A percentile compares a stretch with the other conserved stretches of the same genome.
phyloP scores from a whole-genome alignment of 1,140 invertebrate species.

The Limonius californicus region DNA sequence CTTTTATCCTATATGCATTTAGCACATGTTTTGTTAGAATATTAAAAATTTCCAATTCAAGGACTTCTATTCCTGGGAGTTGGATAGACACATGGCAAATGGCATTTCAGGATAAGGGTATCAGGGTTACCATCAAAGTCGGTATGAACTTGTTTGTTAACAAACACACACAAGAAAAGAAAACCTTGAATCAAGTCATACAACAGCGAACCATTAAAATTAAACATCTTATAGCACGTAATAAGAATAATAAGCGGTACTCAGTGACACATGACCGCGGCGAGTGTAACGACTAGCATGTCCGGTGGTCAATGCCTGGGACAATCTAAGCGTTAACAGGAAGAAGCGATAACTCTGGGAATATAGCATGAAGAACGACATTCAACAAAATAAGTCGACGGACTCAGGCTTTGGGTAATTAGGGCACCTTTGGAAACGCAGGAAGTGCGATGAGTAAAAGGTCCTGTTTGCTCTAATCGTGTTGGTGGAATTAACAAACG shows the following conservation, averaged over 20 bases:
- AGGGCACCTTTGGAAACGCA: too few relatives aligned
- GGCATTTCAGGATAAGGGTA: too few relatives aligned
- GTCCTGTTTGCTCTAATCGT: too few relatives aligned
- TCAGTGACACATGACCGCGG: conserved; percentile 22
- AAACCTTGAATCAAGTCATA: background rate
- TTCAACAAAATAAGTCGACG: background rate
- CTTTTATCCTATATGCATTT: too few relatives aligned
- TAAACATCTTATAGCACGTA: conserved; percentile 11
- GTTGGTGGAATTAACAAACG: too few relatives aligned
- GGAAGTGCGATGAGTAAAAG: too few relatives aligned
- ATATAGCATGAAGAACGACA: conserved; percentile 27
- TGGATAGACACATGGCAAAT: too few relatives aligned
- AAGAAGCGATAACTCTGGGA: conserved; percentile 36
- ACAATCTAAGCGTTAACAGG: conserved; percentile 32
- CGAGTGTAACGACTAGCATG: conserved; percentile 29
- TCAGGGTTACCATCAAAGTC: too few relatives aligned
- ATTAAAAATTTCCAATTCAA: background rate
- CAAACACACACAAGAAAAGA: background rate
- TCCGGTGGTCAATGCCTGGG: conserved; percentile 37
- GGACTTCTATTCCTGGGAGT: too few relatives aligned
- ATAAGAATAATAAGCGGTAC: conserved; percentile 22
- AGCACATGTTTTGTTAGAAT: background rate
- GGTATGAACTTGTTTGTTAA: background rate
- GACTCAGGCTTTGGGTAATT: background rate
- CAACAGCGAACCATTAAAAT: background rate